Base-by-base conservation (phyloP, 1,140 invertebrate genomes). In the Orius insidiosus region DNA sequence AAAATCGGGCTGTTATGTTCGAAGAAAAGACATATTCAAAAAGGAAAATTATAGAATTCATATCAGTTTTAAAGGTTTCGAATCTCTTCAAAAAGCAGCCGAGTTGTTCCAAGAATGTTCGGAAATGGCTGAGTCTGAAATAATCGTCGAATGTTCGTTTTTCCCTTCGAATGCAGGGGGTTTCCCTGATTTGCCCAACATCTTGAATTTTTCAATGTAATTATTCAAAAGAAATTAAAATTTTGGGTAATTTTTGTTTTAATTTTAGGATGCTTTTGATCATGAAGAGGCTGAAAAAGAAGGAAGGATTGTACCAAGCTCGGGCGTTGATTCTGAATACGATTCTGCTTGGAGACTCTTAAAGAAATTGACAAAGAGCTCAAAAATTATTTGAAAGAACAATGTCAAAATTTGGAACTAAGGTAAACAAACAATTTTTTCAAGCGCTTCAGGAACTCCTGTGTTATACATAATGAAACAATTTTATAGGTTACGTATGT, bases 1-100 rank as follows among this genome's bases (percentile, higher is more conserved):
- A 98, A 56, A 73, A 76, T 1, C 67, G 93, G 53, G 95, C 95
- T 0, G 80, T 96, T 42, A 75, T 97, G 54, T 98, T 90, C 58
- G 92, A 97, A 59, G 76, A 80, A 44, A 74, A 79, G 47, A 76
- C 69, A 2, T 97, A 96, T 61, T 88, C 85, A 1, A 94, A n/a
- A 58, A 73, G 76, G 47, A 94, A 93, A 67, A 89, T 98, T 16
- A 60, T 72, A 14, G 83, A 89, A 57, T 86, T 98, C 46, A 69
- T 86, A 30, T 68, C 74, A 1, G 75, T 81, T 3, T 58, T 98
- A 75, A 79, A 55, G 88, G 86, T n/a, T 96, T 95, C 59, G 75
- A 82, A 45, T 60, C 68, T 0, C 65, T 75, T 1, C 54, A 75
- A 33, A 69, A 78, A 55, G 64, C 92, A 11, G 61, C 74, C 1